Evolutionary conservation across 2,797 vertebrate species (phyloP).

Genomic region (Microchirus variegatus): DNA sequence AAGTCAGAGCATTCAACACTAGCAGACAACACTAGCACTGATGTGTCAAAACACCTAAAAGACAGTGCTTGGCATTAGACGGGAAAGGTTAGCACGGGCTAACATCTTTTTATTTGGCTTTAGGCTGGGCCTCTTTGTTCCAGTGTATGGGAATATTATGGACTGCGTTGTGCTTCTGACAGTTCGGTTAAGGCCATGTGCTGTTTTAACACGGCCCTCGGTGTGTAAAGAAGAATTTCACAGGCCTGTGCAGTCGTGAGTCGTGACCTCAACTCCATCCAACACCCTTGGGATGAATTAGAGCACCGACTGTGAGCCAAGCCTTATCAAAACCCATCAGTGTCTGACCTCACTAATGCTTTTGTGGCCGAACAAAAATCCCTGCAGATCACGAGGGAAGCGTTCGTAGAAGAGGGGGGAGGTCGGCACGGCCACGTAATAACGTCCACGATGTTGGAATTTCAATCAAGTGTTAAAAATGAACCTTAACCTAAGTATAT

Average conservation of each 20-base stretch:
- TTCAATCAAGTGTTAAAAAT: no score
- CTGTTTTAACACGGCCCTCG: not conserved
- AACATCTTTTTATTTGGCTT: not conserved
- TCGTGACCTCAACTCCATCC: constrained; percentile 17
- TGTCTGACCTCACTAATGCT: constrained; percentile 22
- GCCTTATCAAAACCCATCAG: constrained; percentile 25
- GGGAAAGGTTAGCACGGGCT: no score
- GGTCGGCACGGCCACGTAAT: no score
- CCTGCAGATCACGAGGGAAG: not conserved
- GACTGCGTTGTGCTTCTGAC: not conserved
- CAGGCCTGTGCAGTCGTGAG: constrained; percentile 5
- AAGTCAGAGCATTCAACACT: no score
- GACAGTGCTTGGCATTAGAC: no score
- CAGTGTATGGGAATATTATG: not conserved
- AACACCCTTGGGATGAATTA: constrained; percentile 30
- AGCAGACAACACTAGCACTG: no score
- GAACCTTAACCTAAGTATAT: no score
- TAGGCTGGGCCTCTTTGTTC: not conserved
- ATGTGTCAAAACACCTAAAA: no score
- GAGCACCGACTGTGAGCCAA: constrained; percentile 14
- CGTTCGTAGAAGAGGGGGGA: not conserved
- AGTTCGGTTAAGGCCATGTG: not conserved
- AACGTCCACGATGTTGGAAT: not conserved
- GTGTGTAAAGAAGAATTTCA: constrained; percentile 3
- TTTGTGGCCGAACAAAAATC: constrained; percentile 9